Percentiles rank a stretch among this genome's conserved stretches.
phyloP scores from a whole-genome alignment of 2,113 vertebrate species.

The Columba janthina region DNA sequence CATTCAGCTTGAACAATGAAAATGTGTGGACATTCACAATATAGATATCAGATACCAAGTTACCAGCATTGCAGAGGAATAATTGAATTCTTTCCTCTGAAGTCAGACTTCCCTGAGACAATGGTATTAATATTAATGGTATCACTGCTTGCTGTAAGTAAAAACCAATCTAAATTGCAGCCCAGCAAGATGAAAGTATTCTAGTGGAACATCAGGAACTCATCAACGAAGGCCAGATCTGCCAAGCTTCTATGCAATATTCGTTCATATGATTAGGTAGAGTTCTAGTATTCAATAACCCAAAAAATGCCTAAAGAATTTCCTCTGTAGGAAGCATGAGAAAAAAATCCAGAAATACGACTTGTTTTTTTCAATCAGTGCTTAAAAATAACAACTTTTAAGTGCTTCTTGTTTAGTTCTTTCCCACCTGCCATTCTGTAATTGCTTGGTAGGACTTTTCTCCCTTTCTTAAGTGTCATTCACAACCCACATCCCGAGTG shows the following conservation, averaged over 20 bases:
- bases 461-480: neutral
- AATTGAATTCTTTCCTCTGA: neutral
- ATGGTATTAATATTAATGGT: neutral
- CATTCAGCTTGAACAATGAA: neutral
- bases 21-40: neutral
- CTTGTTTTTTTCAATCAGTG: neutral
- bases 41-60: neutral
- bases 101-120: neutral
- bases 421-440: neutral
- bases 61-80: neutral
- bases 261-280: neutral
- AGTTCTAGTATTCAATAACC: neutral
- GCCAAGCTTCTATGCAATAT: neutral
- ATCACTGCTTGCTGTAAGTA: neutral
- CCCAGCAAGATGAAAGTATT: neutral
- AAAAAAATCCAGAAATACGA: neutral
- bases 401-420: neutral
- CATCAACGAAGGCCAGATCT: neutral
- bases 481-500: neutral
- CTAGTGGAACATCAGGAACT: neutral
- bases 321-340: neutral
- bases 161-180: neutral
- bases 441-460: neutral
- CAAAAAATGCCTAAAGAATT: neutral
- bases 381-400: neutral